Conservation (phyloP, 2,888 invertebrate species). For the Octodonta nipae region DNA sequence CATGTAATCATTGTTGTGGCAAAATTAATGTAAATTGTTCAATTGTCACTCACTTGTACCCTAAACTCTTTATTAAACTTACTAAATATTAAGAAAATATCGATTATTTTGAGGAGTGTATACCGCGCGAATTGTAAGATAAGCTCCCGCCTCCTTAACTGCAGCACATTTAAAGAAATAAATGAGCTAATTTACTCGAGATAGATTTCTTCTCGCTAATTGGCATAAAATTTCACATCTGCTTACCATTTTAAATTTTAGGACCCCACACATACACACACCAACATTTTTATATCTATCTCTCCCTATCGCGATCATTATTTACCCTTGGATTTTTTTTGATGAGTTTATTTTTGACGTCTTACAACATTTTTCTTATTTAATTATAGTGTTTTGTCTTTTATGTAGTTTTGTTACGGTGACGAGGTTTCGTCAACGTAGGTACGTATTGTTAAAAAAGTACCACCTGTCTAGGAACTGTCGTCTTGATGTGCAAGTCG, state of each 20-base stretch:
- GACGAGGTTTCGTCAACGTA: no score
- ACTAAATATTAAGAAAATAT: no score
- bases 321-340: slow-evolving; percentile 1
- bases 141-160: slow-evolving; percentile 10
- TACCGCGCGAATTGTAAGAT: slow-evolving; percentile 7
- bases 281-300: slow-evolving; percentile 3
- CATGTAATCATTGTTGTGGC: no score
- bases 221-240: slow-evolving; percentile 23
- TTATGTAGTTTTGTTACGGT: no score
- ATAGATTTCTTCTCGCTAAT: slow-evolving; percentile 17
- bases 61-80: no score
- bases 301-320: neutral
- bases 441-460: no score
- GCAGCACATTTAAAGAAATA: slow-evolving; percentile 17
- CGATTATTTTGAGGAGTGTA: no score
- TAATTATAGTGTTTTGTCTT: neutral
- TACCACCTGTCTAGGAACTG: no score
- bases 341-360: slow-evolving; percentile 1
- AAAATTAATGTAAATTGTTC: no score
- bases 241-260: slow-evolving; percentile 17
- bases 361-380: neutral
- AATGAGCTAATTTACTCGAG: slow-evolving; percentile 17
- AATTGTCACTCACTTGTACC: no score
- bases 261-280: slow-evolving; percentile 17
- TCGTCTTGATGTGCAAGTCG: no score